phyloP scores from a whole-genome alignment of 1,140 invertebrate genomes.

The Venustaconcha ellipsiformis region DNA sequence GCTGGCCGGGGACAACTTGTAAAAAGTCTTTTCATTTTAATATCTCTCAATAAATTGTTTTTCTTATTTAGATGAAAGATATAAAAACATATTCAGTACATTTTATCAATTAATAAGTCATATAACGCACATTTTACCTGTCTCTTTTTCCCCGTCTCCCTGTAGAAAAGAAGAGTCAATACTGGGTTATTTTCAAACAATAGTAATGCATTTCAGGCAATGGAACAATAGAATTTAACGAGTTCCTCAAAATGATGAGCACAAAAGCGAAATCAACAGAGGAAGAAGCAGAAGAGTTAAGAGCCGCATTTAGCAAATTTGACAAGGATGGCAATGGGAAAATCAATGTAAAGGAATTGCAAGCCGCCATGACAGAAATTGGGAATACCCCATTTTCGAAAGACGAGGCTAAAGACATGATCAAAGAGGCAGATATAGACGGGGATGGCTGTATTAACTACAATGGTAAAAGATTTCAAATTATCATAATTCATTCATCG shows the following conservation, averaged over 20 bases:
- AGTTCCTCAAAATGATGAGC: slow-evolving; percentile 21
- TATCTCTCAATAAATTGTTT: too few relatives aligned
- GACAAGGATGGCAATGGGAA: slow-evolving; percentile 48
- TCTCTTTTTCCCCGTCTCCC: not conserved
- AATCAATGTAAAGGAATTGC: slow-evolving; percentile 36
- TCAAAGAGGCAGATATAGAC: too few relatives aligned
- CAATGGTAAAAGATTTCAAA: too few relatives aligned
- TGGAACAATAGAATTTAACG: slow-evolving; percentile 7
- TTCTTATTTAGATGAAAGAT: not conserved
- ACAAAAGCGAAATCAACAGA: slow-evolving; percentile 11
- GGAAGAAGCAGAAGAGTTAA: slow-evolving; percentile 22
- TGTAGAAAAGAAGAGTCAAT: not conserved
- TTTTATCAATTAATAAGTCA: not conserved
- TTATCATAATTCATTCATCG: too few relatives aligned
- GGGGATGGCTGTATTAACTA: too few relatives aligned
- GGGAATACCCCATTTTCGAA: too few relatives aligned
- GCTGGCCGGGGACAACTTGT: too few relatives aligned
- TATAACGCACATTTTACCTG: not conserved
- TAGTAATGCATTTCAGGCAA: slow-evolving; percentile 1
- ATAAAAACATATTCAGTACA: not conserved
- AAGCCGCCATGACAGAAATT: slow-evolving; percentile 28
- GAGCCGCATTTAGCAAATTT: slow-evolving; percentile 35
- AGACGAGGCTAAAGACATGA: too few relatives aligned
- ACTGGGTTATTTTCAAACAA: not conserved
- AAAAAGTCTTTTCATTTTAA: too few relatives aligned